Evolutionary conservation across 2,113 vertebrate species (phyloP), one percentile per base, ranked within the genome.

Genomic region (Rhodinocichla rosea): DNA sequence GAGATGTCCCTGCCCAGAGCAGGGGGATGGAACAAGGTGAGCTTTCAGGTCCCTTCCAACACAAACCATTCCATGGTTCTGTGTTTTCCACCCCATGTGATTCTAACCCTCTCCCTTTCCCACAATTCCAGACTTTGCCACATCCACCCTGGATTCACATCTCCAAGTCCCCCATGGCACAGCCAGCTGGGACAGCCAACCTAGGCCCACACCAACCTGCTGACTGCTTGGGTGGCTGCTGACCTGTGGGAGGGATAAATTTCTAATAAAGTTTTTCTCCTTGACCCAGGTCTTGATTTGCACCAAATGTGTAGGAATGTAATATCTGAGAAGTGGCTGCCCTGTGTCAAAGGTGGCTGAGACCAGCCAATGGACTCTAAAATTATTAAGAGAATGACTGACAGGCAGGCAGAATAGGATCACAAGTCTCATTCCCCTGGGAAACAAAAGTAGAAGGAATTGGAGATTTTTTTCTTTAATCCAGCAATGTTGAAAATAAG

Each of bases 331-430:
- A 81, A 47, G 69, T 71, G 47, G 35, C 27, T 77, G 44, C 55
- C 73, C 27, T 44, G 30, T 67, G 86, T 90, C 96, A 94, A 87
- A 94, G 94, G 91, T 90, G 64, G 10, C 83, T 83, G 59, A 92
- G 82, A 77, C 32, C 60, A 90, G 32, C 20, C 83, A 65, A 13
- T 13, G 30, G 47, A 71, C 92, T 78, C 71, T 83, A 39, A 94
- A 89, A 24, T 89, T 89, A 94, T 89, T 81, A 94, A 88, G 26
- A 75, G 47, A n/a, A 33, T 56, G 86, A 93, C 13, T 95, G 95
- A 28, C 87, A 94, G 68, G 33, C 42, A 74, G 60, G 21, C 27
- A 94, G 79, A 81, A 86, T 37, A 75, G 76, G n/a, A 87, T 63
- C 55, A 3, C 28, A 92, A 84, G 22, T 63, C 76, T 90, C 19